Percentiles rank a stretch among this genome's conserved stretches.
phyloP scores from a whole-genome alignment of 64 coral and sea anemone species.

The Montipora foliosa region DNA sequence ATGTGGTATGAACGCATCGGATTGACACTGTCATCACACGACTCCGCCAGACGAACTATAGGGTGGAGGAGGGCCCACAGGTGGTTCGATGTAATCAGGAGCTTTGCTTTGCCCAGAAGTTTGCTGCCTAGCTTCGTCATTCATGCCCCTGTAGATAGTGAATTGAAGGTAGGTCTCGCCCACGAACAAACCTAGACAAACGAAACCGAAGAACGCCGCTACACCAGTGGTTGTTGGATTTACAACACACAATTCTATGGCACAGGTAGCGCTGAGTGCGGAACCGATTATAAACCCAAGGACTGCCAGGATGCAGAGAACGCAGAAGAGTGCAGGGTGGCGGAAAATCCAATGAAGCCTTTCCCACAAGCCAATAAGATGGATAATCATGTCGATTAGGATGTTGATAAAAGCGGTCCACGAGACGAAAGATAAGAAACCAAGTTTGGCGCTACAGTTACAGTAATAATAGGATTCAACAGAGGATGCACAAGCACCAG shows the following conservation, averaged over 20 bases:
- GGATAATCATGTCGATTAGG: slow-evolving; percentile 83
- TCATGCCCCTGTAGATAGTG: slow-evolving; percentile 57
- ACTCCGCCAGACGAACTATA: not conserved
- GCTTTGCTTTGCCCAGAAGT: slow-evolving; percentile 40
- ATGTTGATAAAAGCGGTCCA: slow-evolving; percentile 91
- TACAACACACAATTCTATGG: not conserved
- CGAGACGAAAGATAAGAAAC: slow-evolving; percentile 82
- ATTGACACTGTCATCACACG: no score
- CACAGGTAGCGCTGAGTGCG: slow-evolving; percentile 43
- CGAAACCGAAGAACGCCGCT: slow-evolving; percentile 77
- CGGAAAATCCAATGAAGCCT: slow-evolving; percentile 82
- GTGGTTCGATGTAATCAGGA: slow-evolving; percentile 37
- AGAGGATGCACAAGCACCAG: slow-evolving; percentile 56
- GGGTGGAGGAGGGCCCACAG: not conserved
- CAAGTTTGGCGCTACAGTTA: slow-evolving; percentile 11
- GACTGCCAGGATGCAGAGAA: slow-evolving; percentile 57
- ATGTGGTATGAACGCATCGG: no score
- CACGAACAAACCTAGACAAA: slow-evolving; percentile 70
- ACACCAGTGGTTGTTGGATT: slow-evolving; percentile 24
- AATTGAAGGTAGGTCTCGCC: slow-evolving; percentile 73
- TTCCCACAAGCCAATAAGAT: slow-evolving; percentile 83
- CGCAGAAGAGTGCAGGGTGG: slow-evolving; percentile 63
- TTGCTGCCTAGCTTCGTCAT: slow-evolving; percentile 68
- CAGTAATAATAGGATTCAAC: not conserved
- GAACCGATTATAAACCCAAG: slow-evolving; percentile 83